Conservation (phyloP, 2,113 vertebrate genomes). For the Butastur rufipennis region DNA sequence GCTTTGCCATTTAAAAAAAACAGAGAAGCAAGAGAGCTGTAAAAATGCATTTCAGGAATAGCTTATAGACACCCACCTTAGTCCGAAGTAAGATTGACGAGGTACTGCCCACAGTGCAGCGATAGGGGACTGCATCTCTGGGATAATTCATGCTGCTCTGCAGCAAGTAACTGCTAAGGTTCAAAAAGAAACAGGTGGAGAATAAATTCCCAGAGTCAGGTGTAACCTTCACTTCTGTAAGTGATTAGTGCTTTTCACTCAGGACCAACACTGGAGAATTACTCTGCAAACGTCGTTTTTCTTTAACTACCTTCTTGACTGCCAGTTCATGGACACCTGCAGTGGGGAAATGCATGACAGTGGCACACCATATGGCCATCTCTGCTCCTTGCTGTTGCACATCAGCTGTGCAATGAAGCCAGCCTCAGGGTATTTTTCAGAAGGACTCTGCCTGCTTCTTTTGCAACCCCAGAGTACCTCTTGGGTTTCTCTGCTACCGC, state of each 20-base stretch:
- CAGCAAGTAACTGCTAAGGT: neutral
- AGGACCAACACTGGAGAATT: neutral
- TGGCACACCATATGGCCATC: constrained; percentile 3
- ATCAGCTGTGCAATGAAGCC: neutral
- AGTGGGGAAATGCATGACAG: neutral
- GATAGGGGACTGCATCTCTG: neutral
- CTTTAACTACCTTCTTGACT: neutral
- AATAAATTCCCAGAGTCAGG: neutral
- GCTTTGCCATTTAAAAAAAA: neutral
- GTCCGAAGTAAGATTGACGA: neutral
- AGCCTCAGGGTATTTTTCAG: neutral
- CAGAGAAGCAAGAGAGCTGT: neutral
- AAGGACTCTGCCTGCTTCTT: neutral
- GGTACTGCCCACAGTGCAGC: neutral
- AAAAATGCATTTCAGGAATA: constrained; percentile 5
- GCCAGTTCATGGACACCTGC: neutral
- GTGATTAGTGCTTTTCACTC: neutral
- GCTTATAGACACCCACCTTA: neutral
- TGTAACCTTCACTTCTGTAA: neutral
- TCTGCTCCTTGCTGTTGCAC: neutral
- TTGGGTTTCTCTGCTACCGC: neutral
- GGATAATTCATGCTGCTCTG: neutral
- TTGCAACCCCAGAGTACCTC: neutral
- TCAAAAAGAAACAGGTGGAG: neutral
- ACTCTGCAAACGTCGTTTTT: neutral